A percentile compares a stretch with the other conserved stretches of the same genome.
These are phyloP conservation scores for Drepana arcuata DNA, from an alignment of 1,140 invertebrate species.

Conservation along the genomic window DNA sequence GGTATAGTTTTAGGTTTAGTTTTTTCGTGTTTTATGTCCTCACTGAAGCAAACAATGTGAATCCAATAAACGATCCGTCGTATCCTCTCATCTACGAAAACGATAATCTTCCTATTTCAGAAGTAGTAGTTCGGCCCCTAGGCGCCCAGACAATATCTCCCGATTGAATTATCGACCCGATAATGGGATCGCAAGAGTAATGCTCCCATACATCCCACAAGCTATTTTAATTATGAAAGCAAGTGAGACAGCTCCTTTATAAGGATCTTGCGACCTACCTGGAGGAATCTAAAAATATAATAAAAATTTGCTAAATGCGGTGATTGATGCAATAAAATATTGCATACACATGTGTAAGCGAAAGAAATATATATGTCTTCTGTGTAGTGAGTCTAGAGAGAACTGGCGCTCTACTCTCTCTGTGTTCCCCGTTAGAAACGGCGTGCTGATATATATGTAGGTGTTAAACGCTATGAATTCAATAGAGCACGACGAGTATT, in stretches of 20 bases:
- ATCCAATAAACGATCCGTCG: too few relatives aligned
- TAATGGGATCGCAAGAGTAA: conserved; percentile 43
- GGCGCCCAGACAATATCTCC: conserved; percentile 30
- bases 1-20: too few relatives aligned
- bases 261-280: conserved; percentile 3
- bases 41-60: background rate
- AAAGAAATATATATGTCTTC: background rate
- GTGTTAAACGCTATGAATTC: background rate
- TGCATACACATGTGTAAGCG: background rate
- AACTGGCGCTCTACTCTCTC: too few relatives aligned
- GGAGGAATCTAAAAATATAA: conserved; percentile 1
- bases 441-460: background rate
- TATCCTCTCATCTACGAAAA: too few relatives aligned
- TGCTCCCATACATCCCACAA: conserved; percentile 36
- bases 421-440: background rate
- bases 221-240: conserved; percentile 32
- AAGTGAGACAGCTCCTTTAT: conserved; percentile 20
- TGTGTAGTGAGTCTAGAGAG: background rate
- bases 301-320: background rate
- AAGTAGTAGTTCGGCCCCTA: conserved; percentile 19
- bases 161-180: conserved; percentile 50
- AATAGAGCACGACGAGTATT: conserved; percentile 3
- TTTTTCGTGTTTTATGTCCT: too few relatives aligned
- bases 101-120: too few relatives aligned
- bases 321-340: background rate